A percentile compares a stretch with the other conserved stretches of the same genome.
These are phyloP conservation scores for Drosophila pegasa DNA, from an alignment of 2,888 invertebrate species.

Conservation along the genomic window DNA sequence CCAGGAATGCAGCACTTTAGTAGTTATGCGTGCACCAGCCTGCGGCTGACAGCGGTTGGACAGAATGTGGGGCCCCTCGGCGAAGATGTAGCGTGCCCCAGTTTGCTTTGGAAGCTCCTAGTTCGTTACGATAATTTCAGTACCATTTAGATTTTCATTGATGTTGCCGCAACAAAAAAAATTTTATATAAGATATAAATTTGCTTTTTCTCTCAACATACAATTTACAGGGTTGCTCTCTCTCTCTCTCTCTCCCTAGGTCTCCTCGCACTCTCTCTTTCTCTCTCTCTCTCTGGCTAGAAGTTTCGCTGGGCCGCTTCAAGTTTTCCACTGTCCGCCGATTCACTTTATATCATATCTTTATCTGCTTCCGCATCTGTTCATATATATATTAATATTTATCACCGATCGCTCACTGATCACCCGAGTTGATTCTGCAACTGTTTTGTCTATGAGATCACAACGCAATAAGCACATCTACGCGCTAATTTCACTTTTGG, in stretches of 20 bases:
- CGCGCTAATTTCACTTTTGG: constrained; percentile 46
- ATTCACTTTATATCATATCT: background rate
- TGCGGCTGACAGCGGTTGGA: background rate
- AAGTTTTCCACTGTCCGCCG: background rate
- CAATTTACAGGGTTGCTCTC: background rate
- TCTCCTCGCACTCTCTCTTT: background rate
- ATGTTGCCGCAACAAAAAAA: constrained; percentile 10
- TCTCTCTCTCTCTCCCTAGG: background rate
- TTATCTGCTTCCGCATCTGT: no score
- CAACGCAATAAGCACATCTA: constrained; percentile 59
- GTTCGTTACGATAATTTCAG: constrained; percentile 12
- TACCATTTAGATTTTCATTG: constrained; percentile 25
- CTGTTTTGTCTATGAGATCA: constrained; percentile 3
- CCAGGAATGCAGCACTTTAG: background rate
- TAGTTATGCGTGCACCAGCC: background rate
- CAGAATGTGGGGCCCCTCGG: background rate
- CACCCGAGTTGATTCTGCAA: constrained; percentile 2
- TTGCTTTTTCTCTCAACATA: constrained; percentile 20
- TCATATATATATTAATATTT: background rate
- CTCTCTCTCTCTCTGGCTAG: background rate
- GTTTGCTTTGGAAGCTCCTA: background rate
- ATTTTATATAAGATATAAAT: constrained; percentile 42
- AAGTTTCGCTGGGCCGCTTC: constrained; percentile 8
- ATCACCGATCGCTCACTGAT: constrained; percentile 5
- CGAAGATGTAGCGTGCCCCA: constrained; percentile 1